Conservation (phyloP, 2,888 invertebrate genomes). For the Clitarchus hookeri region DNA sequence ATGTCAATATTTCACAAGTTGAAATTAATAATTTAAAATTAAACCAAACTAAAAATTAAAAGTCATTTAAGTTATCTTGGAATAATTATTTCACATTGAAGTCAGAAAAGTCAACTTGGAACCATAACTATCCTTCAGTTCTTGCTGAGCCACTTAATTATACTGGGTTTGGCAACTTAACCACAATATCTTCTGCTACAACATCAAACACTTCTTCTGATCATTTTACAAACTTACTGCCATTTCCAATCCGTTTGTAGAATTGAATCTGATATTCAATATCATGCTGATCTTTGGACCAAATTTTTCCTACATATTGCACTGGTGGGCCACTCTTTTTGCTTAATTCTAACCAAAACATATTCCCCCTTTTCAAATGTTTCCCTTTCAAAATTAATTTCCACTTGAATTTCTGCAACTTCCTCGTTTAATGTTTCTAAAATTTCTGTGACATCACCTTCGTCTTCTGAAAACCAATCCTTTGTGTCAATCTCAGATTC, state of each 20-base stretch:
- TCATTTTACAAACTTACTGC: conserved; percentile 27
- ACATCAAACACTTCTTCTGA: neutral
- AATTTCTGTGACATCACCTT: no score
- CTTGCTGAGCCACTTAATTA: no score
- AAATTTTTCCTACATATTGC: conserved; percentile 4
- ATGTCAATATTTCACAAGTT: no score
- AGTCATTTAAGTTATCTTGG: no score
- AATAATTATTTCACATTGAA: no score
- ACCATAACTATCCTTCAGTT: no score
- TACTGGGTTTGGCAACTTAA: no score
- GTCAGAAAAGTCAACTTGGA: no score
- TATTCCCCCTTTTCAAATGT: conserved; percentile 5
- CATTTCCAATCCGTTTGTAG: no score
- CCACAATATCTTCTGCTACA: neutral
- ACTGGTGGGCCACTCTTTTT: neutral
- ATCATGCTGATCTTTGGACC: conserved; percentile 28
- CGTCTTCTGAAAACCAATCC: neutral
- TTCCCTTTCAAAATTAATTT: conserved; percentile 25
- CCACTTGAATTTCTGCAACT: neutral
- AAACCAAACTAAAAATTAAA: no score
- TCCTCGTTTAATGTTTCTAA: neutral
- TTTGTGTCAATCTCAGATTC: neutral
- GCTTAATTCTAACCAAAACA: conserved; percentile 16
- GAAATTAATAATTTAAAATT: no score
- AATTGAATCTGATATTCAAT: conserved; percentile 20